Conservation (phyloP, 2,797 vertebrate species). For the Petrocephalus schoutedeni region DNA sequence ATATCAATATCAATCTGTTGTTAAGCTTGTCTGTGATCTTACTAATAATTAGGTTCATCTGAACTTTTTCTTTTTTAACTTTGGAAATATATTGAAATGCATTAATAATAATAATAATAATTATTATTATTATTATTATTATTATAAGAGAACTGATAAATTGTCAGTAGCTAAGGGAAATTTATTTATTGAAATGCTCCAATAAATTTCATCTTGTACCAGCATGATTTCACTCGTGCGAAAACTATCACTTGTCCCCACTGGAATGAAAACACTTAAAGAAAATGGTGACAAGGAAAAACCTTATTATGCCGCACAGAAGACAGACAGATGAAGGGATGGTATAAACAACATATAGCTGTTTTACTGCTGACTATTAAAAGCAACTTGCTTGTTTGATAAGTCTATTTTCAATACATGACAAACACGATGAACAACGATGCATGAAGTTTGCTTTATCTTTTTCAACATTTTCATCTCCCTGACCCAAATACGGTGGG, state of each 20-base stretch:
- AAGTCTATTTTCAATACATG: not conserved
- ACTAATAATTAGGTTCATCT: slow-evolving; percentile 2
- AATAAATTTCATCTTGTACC: not conserved
- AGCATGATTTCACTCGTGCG: not conserved
- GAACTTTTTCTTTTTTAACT: not conserved
- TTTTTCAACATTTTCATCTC: not conserved
- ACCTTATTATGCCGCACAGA: not conserved
- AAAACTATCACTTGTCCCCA: not conserved
- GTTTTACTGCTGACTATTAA: not conserved
- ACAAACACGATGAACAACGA: not conserved
- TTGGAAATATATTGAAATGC: not conserved
- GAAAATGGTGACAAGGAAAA: not conserved
- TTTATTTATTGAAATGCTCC: too few species aligned
- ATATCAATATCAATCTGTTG: not conserved
- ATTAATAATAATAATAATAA: not conserved
- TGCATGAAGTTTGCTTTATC: not conserved
- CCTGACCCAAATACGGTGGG: not conserved
- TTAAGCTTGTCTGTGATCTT: not conserved
- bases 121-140: not conserved
- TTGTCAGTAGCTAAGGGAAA: not conserved
- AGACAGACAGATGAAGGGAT: not conserved
- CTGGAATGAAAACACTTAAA: not conserved
- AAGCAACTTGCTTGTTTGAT: not conserved
- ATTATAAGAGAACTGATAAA: not conserved
- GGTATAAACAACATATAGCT: not conserved